phyloP scores from a whole-genome alignment of 2,113 vertebrate genomes.

The Pomatorhinus ruficollis region DNA sequence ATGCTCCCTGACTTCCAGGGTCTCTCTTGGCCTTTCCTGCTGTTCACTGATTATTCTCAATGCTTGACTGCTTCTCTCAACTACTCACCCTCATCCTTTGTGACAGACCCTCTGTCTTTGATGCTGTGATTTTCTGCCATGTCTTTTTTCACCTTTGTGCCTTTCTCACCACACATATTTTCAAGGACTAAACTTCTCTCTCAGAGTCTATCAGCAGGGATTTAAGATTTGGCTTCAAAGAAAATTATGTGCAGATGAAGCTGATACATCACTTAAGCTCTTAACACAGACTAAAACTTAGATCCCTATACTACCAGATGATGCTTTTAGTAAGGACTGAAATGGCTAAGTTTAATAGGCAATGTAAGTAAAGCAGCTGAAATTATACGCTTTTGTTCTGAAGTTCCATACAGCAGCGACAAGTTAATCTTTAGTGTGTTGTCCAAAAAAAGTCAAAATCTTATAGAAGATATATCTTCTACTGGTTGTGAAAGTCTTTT shows the following conservation, averaged over 20 bases:
- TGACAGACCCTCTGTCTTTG: not conserved
- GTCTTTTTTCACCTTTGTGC: conserved; percentile 10
- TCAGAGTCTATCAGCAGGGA: conserved; percentile 7
- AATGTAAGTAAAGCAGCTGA: not conserved
- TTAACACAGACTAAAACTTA: not conserved
- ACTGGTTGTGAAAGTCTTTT: not conserved
- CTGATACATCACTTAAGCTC: not conserved
- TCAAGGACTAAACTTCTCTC: not conserved
- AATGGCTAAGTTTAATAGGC: not conserved
- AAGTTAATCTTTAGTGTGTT: not conserved
- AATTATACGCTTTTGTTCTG: not conserved
- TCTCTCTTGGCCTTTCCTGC: not conserved
- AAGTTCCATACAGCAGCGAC: not conserved
- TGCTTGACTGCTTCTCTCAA: not conserved
- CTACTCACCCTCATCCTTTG: not conserved
- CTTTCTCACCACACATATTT: not conserved
- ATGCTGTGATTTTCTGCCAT: conserved; percentile 3
- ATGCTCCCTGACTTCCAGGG: not conserved
- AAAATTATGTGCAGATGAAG: conserved; percentile 26
- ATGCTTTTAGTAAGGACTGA: not conserved
- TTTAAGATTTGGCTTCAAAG: conserved; percentile 23
- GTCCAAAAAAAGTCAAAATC: not conserved
- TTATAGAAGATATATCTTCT: not conserved
- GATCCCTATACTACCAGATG: not conserved
- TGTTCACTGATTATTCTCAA: not conserved